Percentiles rank a stretch among this genome's conserved stretches.
Conservation (phyloP, 2,113 vertebrate genomes). For the Eulacestoma nigropectus region DNA sequence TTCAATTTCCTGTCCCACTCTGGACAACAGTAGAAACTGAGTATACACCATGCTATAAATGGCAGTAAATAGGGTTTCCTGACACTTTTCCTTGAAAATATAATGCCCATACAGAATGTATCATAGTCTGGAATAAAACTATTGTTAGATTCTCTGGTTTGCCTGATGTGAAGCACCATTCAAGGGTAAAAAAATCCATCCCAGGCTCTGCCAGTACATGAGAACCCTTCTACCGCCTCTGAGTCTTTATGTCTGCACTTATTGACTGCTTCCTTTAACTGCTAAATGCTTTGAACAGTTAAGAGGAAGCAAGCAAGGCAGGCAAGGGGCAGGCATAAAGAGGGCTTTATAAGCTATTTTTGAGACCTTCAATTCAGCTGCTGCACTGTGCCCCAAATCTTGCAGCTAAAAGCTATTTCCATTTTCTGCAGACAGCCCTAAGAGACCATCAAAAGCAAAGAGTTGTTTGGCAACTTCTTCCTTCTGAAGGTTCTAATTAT, state of each 20-base stretch:
- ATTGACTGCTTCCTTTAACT: slow-evolving; percentile 21
- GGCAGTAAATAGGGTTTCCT: background rate
- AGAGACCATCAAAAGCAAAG: background rate
- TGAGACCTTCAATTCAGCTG: slow-evolving; percentile 8
- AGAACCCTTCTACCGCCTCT: background rate
- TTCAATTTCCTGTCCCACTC: background rate
- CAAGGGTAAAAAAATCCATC: background rate
- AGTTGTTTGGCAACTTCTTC: background rate
- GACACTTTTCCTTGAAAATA: background rate
- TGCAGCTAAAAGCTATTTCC: slow-evolving; percentile 50
- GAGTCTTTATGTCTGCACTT: background rate
- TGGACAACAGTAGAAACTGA: background rate
- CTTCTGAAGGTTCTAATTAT: slow-evolving; percentile 11
- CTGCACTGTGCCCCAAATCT: background rate
- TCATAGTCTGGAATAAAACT: background rate
- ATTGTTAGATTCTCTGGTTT: background rate
- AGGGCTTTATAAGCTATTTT: slow-evolving; percentile 34
- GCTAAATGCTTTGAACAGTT: background rate
- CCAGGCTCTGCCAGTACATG: background rate
- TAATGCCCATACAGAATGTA: background rate
- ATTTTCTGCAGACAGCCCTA: slow-evolving; percentile 20
- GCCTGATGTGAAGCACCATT: background rate
- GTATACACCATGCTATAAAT: fast-evolving
- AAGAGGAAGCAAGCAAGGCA: slow-evolving; percentile 8
- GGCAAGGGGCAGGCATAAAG: slow-evolving; percentile 22